Conservation (phyloP, 2,888 invertebrate genomes). For the Drosophila tripunctata region DNA sequence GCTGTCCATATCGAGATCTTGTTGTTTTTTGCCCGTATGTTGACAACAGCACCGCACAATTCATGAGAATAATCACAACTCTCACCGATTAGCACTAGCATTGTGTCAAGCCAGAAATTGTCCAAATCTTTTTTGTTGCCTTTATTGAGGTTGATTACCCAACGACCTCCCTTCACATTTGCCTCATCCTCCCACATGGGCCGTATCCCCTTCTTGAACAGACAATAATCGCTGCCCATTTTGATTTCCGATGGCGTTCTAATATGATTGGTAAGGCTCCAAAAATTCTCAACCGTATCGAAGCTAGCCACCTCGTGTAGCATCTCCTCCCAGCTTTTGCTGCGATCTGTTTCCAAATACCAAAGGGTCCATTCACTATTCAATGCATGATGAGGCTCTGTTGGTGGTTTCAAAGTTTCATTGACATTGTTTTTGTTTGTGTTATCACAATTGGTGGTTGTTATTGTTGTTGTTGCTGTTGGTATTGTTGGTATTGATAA, state of each 20-base stretch:
- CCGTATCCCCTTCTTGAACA: conserved; percentile 88
- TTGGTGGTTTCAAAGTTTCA: conserved; percentile 80
- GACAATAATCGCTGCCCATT: conserved; percentile 91
- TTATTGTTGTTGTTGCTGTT: neutral
- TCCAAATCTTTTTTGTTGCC: conserved; percentile 89
- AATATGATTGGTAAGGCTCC: conserved; percentile 95
- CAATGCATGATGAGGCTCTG: conserved; percentile 92
- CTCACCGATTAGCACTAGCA: conserved; percentile 96
- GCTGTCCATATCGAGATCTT: conserved; percentile 97
- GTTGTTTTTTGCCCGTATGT: conserved; percentile 94
- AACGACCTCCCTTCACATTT: conserved; percentile 92
- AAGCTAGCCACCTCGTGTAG: conserved; percentile 96
- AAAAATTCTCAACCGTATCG: conserved; percentile 98
- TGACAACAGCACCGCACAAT: conserved; percentile 97
- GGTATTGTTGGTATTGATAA: neutral
- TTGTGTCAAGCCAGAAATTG: conserved; percentile 91
- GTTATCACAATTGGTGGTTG: neutral
- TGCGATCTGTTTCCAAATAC: conserved; percentile 96
- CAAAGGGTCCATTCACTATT: conserved; percentile 98
- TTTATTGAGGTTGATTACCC: conserved; percentile 90
- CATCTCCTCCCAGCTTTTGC: conserved; percentile 94
- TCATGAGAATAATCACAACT: conserved; percentile 95
- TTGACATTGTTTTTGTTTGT: too few species aligned
- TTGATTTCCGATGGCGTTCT: conserved; percentile 91
- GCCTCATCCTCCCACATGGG: conserved; percentile 96